Base-by-base conservation (phyloP, 2,113 vertebrate species). In the Cyanistes caeruleus region DNA sequence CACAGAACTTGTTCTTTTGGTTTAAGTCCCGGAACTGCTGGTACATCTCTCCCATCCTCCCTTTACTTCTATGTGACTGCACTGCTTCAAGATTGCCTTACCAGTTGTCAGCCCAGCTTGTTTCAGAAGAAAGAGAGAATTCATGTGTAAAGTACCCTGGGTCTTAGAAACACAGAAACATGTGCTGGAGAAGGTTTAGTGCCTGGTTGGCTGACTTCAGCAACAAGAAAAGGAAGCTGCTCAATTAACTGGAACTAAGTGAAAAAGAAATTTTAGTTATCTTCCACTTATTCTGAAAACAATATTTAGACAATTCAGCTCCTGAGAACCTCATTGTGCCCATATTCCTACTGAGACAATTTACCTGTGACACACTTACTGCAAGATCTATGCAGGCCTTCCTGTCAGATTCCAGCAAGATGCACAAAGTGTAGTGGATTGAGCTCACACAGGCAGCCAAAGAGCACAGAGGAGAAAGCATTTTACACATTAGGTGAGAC, bases 161-260 rank as follows among this genome's bases (percentile, higher is more conserved):
- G 81, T 87, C 93, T 97, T 74, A 65, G 80, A 90, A 96, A 95
- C 68, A 95, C 9, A 94, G 86, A 87, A 95, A 86, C 89, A 92
- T 76, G 67, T 75, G 73, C 84, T 94, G 49, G 52, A 94, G 93
- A 89, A 88, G 86, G 76, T 96, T 39, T 85, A 95, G 70, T 72
- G 63, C 23, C 89, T 96, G 49, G 55, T 64, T 91, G 91, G 51
- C 74, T 95, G 48, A 90, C 70, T 97, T 93, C 44, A 96, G 84
- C 89, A 89, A 65, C 49, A 65, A 88, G 75, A 85, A 87, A 51
- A 81, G 78, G 62, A 93, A 90, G 53, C 46, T 59, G 70, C 35
- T 80, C 82, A 89, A 94, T 30, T 84, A 80, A 93, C 60, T 59
- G 65, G 58, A 84, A 87, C 28, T 87, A 93, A 91, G 88, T 5